Conservation (phyloP, 2,888 invertebrate genomes). For the Anaspis maculata region DNA sequence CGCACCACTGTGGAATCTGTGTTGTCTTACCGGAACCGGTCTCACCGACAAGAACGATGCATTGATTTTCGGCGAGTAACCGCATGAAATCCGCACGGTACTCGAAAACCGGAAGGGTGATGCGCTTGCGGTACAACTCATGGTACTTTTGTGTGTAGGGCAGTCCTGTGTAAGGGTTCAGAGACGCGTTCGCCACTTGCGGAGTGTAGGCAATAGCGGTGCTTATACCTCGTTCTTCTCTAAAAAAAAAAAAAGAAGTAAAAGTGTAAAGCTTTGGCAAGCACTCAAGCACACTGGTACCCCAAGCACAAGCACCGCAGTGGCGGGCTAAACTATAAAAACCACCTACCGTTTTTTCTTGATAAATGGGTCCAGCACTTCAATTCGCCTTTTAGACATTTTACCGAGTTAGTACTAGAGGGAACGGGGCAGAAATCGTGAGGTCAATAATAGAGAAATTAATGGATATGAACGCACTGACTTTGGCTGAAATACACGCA, state of each 20-base stretch:
- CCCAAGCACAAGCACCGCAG: too few relatives aligned
- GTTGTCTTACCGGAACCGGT: constrained; percentile 99
- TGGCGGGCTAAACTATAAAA: too few relatives aligned
- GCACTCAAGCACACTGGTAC: constrained; percentile 7
- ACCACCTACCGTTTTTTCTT: constrained; percentile 63
- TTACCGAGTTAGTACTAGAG: too few relatives aligned
- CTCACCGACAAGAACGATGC: constrained; percentile 95
- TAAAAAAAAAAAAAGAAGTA: constrained; percentile 33
- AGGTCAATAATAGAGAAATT: too few relatives aligned
- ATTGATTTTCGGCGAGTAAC: constrained; percentile 84
- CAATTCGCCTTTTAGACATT: constrained; percentile 81
- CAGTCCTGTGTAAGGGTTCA: constrained; percentile 73
- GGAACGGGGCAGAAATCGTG: too few relatives aligned
- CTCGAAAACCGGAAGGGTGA: constrained; percentile 94
- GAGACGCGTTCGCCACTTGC: constrained; percentile 42
- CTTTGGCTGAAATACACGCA: too few relatives aligned
- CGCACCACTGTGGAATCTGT: constrained; percentile 97
- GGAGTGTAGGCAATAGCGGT: constrained; percentile 29
- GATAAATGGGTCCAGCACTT: constrained; percentile 76
- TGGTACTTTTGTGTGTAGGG: constrained; percentile 86
- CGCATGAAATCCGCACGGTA: constrained; percentile 95
- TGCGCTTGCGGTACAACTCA: constrained; percentile 80
- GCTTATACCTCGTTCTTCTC: constrained; percentile 50
- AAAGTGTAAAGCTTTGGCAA: too few relatives aligned
- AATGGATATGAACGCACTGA: too few relatives aligned